Conservation (phyloP, 2,797 vertebrate genomes). For the Poecilia picta region DNA sequence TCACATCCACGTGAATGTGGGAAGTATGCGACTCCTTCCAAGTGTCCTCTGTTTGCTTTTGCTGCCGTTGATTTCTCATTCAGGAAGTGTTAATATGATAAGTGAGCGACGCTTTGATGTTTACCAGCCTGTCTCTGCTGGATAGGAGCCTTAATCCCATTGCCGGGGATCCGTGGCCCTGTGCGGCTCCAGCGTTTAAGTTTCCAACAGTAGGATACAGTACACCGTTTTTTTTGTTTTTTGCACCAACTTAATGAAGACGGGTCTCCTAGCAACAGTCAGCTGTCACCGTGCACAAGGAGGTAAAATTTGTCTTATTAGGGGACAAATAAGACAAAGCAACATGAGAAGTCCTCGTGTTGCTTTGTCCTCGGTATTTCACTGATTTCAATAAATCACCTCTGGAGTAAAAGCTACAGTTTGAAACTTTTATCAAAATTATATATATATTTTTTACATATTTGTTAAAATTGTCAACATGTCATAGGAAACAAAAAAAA, state of each 20-base stretch:
- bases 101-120: conserved; percentile 4
- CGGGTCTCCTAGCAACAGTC: conserved; percentile 82
- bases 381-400: not conserved
- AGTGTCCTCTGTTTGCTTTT: not conserved
- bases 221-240: conserved; percentile 78
- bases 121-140: not conserved
- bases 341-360: conserved; percentile 22
- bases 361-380: not conserved
- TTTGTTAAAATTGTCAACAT: no score
- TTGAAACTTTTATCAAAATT: not conserved
- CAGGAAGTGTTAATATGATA: not conserved
- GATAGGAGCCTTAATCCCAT: conserved; percentile 40
- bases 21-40: not conserved
- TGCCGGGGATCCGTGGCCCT: conserved; percentile 46
- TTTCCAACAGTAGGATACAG: conserved; percentile 76
- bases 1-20: not conserved
- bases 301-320: conserved; percentile 76
- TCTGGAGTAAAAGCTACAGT: not conserved
- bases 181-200: conserved; percentile 71
- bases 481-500: no score
- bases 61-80: not conserved
- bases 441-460: no score
- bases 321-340: no score
- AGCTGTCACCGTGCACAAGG: conserved; percentile 72
- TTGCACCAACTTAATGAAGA: conserved; percentile 76